These are phyloP conservation scores for Agonopterix heracliana DNA, from an alignment of 2,888 invertebrate genomes.

Conservation along the genomic window DNA sequence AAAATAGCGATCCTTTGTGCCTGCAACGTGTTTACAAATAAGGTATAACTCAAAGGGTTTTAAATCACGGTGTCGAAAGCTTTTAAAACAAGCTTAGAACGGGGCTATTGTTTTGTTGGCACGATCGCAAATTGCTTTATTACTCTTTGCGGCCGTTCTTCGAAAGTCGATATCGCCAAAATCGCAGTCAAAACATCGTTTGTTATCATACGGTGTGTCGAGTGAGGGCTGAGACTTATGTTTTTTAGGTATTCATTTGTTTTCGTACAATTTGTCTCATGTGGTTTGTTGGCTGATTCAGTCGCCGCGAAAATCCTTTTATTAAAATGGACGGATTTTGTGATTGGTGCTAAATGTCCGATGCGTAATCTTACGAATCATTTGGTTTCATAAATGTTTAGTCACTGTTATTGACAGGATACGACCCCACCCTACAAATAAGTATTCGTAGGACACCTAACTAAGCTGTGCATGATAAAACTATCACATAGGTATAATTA, in stretches of 20 bases:
- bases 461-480: too few relatives aligned
- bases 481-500: too few relatives aligned
- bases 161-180: conserved; percentile 68
- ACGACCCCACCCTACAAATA: too few relatives aligned
- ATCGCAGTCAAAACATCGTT: conserved; percentile 66
- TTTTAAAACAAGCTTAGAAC: conserved; percentile 73
- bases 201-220: conserved; percentile 45
- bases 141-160: conserved; percentile 54
- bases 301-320: neutral
- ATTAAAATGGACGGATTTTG: neutral
- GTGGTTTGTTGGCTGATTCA: neutral
- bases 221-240: conserved; percentile 6
- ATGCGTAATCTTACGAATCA: too few relatives aligned
- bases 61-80: conserved; percentile 74
- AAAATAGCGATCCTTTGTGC: conserved; percentile 63
- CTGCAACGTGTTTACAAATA: conserved; percentile 69
- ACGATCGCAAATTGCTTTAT: conserved; percentile 72
- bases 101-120: conserved; percentile 69
- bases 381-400: too few relatives aligned
- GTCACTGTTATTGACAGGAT: too few relatives aligned
- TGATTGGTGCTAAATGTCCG: too few relatives aligned
- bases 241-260: neutral
- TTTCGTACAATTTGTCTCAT: too few relatives aligned
- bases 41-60: conserved; percentile 71
- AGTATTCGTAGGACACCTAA: too few relatives aligned